These are phyloP conservation scores for Odobenus rosmarus DNA, from an alignment of 2,113 vertebrate genomes.

Conservation along the genomic window DNA sequence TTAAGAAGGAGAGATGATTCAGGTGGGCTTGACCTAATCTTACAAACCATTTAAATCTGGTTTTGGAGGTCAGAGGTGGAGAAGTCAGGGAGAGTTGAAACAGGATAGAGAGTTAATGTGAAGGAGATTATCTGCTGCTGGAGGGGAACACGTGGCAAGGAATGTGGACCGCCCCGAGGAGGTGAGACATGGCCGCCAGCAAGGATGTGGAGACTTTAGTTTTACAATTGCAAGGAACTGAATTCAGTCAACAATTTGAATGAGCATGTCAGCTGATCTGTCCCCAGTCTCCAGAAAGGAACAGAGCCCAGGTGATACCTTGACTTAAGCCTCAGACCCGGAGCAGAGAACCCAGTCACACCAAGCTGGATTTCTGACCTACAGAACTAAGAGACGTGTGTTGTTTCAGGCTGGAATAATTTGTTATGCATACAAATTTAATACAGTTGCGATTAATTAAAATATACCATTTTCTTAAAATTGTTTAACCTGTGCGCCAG, in stretches of 20 bases:
- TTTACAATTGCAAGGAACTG: not conserved
- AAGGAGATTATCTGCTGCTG: not conserved
- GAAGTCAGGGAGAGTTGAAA: not conserved
- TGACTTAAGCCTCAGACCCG: not conserved
- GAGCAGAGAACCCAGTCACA: not conserved
- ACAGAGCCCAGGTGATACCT: not conserved
- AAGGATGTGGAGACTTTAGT: not conserved
- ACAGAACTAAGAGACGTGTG: not conserved
- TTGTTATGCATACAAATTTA: not conserved
- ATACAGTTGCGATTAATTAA: not conserved
- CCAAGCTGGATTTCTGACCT: not conserved
- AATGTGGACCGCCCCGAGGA: not conserved
- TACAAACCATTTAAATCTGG: not conserved
- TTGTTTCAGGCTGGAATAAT: not conserved
- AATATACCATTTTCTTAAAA: not conserved
- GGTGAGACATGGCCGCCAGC: not conserved
- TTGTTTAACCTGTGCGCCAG: not conserved
- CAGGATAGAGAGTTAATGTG: not conserved
- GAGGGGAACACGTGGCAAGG: not conserved
- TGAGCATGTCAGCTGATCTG: not conserved
- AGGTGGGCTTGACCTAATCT: not conserved
- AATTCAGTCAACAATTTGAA: not conserved
- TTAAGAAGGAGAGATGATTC: not conserved
- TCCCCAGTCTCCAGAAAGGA: not conserved
- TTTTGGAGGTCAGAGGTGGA: not conserved